Conservation (phyloP, 2,888 invertebrate species). For the Cheilosia variabilis region DNA sequence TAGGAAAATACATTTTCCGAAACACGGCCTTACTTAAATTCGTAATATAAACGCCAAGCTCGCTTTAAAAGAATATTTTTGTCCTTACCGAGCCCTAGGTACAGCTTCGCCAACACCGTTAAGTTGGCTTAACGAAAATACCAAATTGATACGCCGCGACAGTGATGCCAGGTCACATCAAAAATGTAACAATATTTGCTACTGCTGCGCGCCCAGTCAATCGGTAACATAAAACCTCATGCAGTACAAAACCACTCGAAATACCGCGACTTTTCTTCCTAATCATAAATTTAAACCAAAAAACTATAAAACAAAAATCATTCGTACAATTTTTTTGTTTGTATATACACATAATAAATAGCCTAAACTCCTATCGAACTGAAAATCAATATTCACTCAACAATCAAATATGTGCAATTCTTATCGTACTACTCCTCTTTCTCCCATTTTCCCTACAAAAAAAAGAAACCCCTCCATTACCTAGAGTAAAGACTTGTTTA, state of each 20-base stretch:
- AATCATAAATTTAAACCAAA: constrained; percentile 24
- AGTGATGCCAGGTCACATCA: too few species aligned
- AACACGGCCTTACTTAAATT: too few species aligned
- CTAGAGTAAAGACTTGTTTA: constrained; percentile 75
- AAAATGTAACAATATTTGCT: not conserved
- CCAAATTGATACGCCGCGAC: too few species aligned
- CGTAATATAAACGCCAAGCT: too few species aligned
- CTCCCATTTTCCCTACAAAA: constrained; percentile 53
- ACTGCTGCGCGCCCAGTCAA: not conserved
- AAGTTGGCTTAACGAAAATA: too few species aligned
- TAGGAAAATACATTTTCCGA: too few species aligned
- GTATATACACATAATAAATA: constrained; percentile 51
- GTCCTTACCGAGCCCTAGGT: too few species aligned
- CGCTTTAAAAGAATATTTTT: too few species aligned
- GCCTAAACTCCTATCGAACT: constrained; percentile 73
- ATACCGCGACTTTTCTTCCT: constrained; percentile 39
- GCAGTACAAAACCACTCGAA: not conserved
- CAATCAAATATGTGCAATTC: constrained; percentile 75
- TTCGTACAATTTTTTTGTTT: constrained; percentile 32
- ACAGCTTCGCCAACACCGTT: too few species aligned
- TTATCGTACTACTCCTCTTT: constrained; percentile 63
- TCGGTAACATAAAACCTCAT: too few species aligned
- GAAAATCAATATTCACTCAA: constrained; percentile 73
- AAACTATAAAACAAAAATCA: constrained; percentile 7
- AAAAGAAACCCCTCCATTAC: constrained; percentile 53